These are phyloP conservation scores for Nothocercus julius DNA, from an alignment of 2,113 vertebrate species.

Conservation along the genomic window DNA sequence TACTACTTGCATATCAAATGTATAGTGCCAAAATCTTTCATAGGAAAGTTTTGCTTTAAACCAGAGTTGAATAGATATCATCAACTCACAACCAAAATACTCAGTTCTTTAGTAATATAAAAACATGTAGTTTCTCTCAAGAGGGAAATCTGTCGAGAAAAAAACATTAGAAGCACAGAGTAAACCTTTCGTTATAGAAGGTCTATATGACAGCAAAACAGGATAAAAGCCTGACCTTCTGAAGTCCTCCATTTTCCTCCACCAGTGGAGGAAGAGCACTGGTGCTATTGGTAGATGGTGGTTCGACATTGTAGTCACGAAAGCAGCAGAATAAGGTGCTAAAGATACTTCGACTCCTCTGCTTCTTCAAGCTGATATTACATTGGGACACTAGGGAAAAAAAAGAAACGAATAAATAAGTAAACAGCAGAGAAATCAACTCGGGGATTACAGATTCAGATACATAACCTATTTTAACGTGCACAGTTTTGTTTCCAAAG, in stretches of 20 bases:
- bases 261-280: conserved; percentile 85
- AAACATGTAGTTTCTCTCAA: background rate
- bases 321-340: conserved; percentile 99
- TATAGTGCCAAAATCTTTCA: background rate
- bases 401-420: background rate
- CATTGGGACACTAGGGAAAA: conserved; percentile 86
- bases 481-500: background rate
- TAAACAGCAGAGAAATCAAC: background rate
- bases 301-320: conserved; percentile 93
- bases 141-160: background rate
- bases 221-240: conserved; percentile 83
- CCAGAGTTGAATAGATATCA: background rate
- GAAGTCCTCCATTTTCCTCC: conserved; percentile 93
- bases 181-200: background rate
- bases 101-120: background rate
- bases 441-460: background rate
- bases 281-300: conserved; percentile 86
- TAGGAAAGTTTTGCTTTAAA: background rate
- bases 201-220: background rate
- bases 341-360: conserved; percentile 92
- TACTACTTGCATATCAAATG: background rate
- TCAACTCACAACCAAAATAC: background rate
- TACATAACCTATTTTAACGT: background rate
- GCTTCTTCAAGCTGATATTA: conserved; percentile 92
- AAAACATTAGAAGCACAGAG: background rate